Conservation (phyloP, 1,140 invertebrate species). For the Drosophila ambigua region DNA sequence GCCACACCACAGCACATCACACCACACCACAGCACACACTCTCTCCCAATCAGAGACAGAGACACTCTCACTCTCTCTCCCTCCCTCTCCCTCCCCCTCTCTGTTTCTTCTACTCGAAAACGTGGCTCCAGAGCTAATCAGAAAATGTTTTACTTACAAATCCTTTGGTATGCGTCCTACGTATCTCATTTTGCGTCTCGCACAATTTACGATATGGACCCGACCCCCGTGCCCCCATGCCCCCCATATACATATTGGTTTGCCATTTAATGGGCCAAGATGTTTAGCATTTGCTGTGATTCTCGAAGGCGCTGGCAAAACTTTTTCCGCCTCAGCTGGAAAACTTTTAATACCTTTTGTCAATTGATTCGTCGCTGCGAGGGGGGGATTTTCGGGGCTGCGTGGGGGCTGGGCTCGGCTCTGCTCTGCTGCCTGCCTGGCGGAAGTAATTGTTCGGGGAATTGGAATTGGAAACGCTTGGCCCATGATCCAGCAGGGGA, state of each 20-base stretch:
- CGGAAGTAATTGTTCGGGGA: constrained; percentile 60
- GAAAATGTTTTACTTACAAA: constrained; percentile 80
- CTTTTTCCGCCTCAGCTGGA: constrained; percentile 54
- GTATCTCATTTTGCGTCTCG: constrained; percentile 79
- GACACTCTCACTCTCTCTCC: neutral
- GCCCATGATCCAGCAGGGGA: constrained; percentile 38
- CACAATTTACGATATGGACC: constrained; percentile 80
- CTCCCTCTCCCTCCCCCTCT: neutral
- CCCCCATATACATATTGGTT: constrained; percentile 54
- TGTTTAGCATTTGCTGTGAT: constrained; percentile 73
- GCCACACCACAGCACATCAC: constrained; percentile 5
- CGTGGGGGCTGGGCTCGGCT: constrained; percentile 1
- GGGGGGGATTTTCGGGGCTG: constrained; percentile 9
- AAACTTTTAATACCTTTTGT: constrained; percentile 81
- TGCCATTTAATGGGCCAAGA: constrained; percentile 68
- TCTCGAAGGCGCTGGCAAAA: constrained; percentile 47
- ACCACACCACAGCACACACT: neutral
- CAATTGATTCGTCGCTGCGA: constrained; percentile 70
- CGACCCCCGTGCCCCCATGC: constrained; percentile 11
- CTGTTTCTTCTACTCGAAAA: neutral
- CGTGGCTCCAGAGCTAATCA: constrained; percentile 58
- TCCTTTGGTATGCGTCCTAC: constrained; percentile 79
- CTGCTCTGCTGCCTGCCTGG: constrained; percentile 1
- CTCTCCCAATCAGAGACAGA: neutral
- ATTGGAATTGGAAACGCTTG: constrained; percentile 45